Base-by-base conservation (phyloP, 2,113 vertebrate species). In the Agapornis roseicollis region DNA sequence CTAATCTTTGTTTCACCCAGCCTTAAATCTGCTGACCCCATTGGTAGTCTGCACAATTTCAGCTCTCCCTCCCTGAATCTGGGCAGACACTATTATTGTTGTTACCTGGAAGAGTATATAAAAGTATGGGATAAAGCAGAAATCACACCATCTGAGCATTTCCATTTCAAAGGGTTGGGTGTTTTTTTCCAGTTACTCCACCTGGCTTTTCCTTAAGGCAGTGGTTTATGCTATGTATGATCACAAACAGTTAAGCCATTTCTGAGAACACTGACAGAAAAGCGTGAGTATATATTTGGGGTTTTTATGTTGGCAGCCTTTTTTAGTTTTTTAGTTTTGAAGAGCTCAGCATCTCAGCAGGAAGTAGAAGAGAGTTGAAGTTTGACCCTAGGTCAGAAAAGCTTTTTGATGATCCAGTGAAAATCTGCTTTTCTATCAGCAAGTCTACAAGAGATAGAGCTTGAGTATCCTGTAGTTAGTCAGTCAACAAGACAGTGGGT, bases 291-390 rank as follows among this genome's bases (percentile, higher is more conserved):
- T 78, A 89, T 64, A 80, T 65, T 71, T 72, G 7, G 10, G 50
- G 31, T 50, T 65, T 79, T 50, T 35, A 68, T 77, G 44, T 24
- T 88, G 39, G 65, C 60, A 89, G 68, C 14, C 41, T 84, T 76
- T 85, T 82, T 80, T 64, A 29, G 22, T 72, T 92, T 89, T 82
- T 73, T 60, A 27, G 25, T 76, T 92, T 87, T 79, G 55, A 94
- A 79, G 35, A 93, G 42, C 77, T 94, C 95, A 87, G 76, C 76
- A 77, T 73, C 88, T 72, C 90, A 94, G 69, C 72, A 71, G 95
- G 88, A 93, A 87, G 47, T 55, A 56, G 69, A 92, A 94, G 88
- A 90, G 39, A 79, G 47, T 71, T 92, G 93, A 96, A 90, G 92
- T 44, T 76, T 87, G 61, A 90, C 73, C 78, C 31, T 55, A 72